A percentile compares a stretch with the other conserved stretches of the same genome.
Conservation (phyloP, 2,888 invertebrate genomes). For the Dolichomitus sp. region DNA sequence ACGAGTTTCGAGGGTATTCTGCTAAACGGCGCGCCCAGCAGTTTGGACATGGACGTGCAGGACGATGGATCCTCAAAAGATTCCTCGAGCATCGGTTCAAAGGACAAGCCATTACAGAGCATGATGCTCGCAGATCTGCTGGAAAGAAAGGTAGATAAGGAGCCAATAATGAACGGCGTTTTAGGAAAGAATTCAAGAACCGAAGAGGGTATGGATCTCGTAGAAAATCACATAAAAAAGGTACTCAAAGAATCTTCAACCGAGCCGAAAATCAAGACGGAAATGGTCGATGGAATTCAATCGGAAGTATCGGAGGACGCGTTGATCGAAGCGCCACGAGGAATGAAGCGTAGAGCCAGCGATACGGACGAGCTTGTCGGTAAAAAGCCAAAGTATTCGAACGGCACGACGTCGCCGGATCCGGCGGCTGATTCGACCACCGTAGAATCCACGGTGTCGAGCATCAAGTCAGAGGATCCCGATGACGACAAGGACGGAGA, state of each 20-base stretch:
- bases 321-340: conserved; percentile 81
- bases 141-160: conserved; percentile 91
- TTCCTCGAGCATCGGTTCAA: conserved; percentile 81
- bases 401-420: conserved; percentile 84
- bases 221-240: conserved; percentile 89
- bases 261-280: conserved; percentile 78
- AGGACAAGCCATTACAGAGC: conserved; percentile 88
- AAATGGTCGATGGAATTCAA: conserved; percentile 79
- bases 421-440: conserved; percentile 82
- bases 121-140: conserved; percentile 93
- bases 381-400: conserved; percentile 86
- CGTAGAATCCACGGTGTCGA: conserved; percentile 86
- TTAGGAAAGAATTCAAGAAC: conserved; percentile 88
- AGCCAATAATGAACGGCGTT: conserved; percentile 88
- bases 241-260: conserved; percentile 83
- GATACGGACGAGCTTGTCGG: conserved; percentile 85
- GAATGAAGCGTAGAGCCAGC: conserved; percentile 84
- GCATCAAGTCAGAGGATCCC: conserved; percentile 85
- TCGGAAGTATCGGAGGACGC: conserved; percentile 82
- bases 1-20: conserved; percentile 90
- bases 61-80: conserved; percentile 88
- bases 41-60: conserved; percentile 87
- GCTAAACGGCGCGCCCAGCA: conserved; percentile 88
- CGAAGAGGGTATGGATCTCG: conserved; percentile 88
- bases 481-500: conserved; percentile 87